Evolutionary conservation across 2,888 invertebrate species (phyloP).

Genomic region (Salpingus planirostris): DNA sequence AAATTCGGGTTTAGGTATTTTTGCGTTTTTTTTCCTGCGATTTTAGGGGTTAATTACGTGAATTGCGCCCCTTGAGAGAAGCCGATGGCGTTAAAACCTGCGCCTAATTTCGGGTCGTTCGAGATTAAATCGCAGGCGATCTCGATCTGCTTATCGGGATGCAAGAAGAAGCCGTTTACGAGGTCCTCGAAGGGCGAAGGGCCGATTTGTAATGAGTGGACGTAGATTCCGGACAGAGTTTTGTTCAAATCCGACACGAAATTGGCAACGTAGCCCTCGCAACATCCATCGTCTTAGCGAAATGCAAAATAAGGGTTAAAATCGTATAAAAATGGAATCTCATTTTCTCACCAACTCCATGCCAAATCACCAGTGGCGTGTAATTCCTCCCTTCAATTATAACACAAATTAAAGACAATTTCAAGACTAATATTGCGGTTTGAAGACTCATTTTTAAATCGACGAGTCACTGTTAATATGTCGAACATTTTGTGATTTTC

Average conservation of each 20-base stretch:
- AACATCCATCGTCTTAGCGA: too few relatives aligned
- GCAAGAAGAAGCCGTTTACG: constrained; percentile 75
- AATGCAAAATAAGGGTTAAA: not conserved
- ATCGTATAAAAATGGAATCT: too few relatives aligned
- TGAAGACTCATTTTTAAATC: too few relatives aligned
- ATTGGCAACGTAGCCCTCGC: too few relatives aligned
- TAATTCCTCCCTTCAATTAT: too few relatives aligned
- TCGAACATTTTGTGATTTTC: too few relatives aligned
- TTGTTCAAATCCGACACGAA: too few relatives aligned
- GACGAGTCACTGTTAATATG: too few relatives aligned
- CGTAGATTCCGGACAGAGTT: constrained; percentile 70
- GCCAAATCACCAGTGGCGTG: constrained; percentile 31
- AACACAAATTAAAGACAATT: too few relatives aligned
- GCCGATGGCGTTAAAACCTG: constrained; percentile 91
- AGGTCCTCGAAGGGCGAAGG: constrained; percentile 59
- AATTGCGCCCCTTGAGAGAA: constrained; percentile 98
- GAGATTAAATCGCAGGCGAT: constrained; percentile 66
- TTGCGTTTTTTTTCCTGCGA: too few relatives aligned
- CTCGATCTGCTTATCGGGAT: constrained; percentile 67
- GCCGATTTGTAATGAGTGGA: constrained; percentile 79
- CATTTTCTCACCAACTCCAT: constrained; percentile 82
- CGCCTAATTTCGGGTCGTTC: constrained; percentile 55
- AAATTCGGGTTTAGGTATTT: not conserved
- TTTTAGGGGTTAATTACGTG: too few relatives aligned
- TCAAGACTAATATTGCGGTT: too few relatives aligned